Percentiles rank a stretch among this genome's conserved stretches.
Conservation (phyloP, 53 echinoderm and acorn worm species). For the Pentamera pediparva region DNA sequence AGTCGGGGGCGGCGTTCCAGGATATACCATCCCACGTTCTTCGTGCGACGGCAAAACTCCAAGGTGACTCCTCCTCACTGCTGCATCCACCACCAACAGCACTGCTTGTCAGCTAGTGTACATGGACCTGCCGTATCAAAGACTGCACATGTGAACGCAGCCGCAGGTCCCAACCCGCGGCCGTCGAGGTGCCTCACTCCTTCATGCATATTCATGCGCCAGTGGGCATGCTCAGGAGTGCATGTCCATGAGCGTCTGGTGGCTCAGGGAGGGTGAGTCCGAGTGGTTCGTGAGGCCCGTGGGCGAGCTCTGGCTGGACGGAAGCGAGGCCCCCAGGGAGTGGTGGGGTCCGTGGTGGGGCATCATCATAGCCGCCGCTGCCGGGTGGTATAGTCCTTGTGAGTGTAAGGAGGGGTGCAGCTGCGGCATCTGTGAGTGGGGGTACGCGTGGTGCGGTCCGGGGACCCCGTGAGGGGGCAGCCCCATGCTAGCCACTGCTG, state of each 20-base stretch:
- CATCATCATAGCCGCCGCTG: slow-evolving; percentile 43
- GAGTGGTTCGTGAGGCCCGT: slow-evolving; percentile 32
- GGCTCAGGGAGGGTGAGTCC: slow-evolving; percentile 27
- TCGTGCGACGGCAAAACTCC: no score
- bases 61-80: no score
- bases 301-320: slow-evolving; percentile 37
- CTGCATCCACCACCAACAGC: no score
- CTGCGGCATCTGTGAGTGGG: slow-evolving; percentile 64
- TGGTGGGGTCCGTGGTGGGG: slow-evolving; percentile 34
- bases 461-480: slow-evolving; percentile 29
- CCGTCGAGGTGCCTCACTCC: no score
- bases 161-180: no score
- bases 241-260: slow-evolving; percentile 38
- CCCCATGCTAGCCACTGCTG: slow-evolving; percentile 34
- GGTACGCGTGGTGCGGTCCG: slow-evolving; percentile 34
- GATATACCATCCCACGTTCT: no score
- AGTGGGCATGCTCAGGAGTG: slow-evolving; percentile 16
- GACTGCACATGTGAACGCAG: no score
- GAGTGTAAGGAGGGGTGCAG: slow-evolving; percentile 69
- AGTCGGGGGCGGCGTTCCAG: no score
- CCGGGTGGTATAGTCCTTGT: slow-evolving; percentile 39
- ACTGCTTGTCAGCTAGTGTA: no score
- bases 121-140: no score
- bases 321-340: slow-evolving; percentile 32
- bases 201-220: no score